Conservation (phyloP, 1,140 invertebrate genomes). For the Neuroterus valhalla region DNA sequence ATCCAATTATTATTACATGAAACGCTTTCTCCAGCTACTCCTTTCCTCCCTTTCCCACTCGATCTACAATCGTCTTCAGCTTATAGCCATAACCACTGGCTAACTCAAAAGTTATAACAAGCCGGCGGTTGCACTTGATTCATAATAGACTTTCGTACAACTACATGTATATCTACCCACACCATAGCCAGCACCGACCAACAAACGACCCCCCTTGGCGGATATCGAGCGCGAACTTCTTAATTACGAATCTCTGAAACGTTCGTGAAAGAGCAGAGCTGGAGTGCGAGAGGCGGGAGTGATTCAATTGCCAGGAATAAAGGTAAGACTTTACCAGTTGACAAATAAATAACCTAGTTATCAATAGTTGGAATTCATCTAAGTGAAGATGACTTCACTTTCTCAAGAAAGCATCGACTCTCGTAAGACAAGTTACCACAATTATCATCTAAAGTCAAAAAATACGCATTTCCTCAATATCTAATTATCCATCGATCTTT, state of each 20-base stretch:
- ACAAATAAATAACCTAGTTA: background rate
- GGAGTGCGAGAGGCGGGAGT: background rate
- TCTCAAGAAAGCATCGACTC: too few species aligned
- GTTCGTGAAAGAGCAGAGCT: background rate
- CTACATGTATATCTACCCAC: constrained; percentile 35
- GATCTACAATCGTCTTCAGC: constrained; percentile 60
- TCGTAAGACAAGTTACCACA: too few species aligned
- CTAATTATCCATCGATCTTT: background rate
- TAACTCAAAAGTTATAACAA: constrained; percentile 71
- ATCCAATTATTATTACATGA: constrained; percentile 73
- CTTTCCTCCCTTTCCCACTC: constrained; percentile 45
- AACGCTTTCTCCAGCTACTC: constrained; percentile 58
- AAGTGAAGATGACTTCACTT: too few species aligned
- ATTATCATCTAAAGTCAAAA: too few species aligned
- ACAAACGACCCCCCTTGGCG: constrained; percentile 25
- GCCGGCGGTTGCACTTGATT: constrained; percentile 60
- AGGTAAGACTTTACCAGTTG: background rate
- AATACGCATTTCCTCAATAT: too few species aligned
- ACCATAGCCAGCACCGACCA: constrained; percentile 36
- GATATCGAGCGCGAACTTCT: constrained; percentile 53
- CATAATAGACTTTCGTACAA: constrained; percentile 57
- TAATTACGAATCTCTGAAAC: constrained; percentile 55
- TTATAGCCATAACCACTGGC: constrained; percentile 65
- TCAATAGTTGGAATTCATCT: too few species aligned
- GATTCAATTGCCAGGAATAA: background rate